Evolutionary conservation across 2,797 vertebrate species (phyloP).

Genomic region (Molothrus ater): DNA sequence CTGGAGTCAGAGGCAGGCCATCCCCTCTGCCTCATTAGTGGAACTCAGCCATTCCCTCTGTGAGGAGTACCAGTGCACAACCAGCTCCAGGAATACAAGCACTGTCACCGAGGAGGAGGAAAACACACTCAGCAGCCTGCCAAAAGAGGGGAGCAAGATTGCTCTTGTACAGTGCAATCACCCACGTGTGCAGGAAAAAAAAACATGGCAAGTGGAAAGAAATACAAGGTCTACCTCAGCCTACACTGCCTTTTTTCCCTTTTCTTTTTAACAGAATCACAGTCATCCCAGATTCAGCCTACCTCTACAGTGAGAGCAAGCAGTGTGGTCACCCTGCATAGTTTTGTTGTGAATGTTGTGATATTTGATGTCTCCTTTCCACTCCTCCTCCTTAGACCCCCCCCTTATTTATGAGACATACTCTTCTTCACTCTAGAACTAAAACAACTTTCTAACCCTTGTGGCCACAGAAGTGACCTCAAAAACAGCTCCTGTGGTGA

Average conservation of each 20-base stretch:
- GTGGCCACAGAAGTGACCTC: neutral
- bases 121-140: neutral
- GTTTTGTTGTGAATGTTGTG: neutral
- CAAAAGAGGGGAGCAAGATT: neutral
- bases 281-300: neutral
- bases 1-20: neutral
- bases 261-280: neutral
- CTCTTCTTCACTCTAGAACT: neutral
- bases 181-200: neutral
- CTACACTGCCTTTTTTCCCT: neutral
- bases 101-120: neutral
- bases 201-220: neutral
- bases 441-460: neutral
- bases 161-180: accelerated
- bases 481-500: neutral
- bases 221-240: neutral
- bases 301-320: neutral
- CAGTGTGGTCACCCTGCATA: neutral
- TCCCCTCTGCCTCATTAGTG: neutral
- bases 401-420: neutral
- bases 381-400: neutral
- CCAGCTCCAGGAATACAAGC: neutral
- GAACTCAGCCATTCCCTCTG: neutral
- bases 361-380: neutral
- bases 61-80: accelerated